Evolutionary conservation across 2,113 vertebrate genomes (phyloP).

Genomic region (Paramormyrops kingsleyae): DNA sequence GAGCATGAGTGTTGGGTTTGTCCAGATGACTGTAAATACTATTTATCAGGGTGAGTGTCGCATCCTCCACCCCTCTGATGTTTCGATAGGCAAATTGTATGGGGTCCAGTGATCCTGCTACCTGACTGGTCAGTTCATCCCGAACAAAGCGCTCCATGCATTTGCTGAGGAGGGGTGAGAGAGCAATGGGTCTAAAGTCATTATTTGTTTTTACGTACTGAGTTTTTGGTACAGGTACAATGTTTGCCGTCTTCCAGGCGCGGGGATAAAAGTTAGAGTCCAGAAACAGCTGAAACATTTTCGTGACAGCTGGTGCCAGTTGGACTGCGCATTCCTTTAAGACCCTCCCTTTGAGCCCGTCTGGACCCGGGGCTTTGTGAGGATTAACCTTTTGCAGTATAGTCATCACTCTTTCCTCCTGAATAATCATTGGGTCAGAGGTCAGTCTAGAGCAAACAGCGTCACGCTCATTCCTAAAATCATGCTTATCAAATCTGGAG

Average conservation of each 20-base stretch:
- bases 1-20: no score
- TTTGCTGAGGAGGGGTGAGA: no score
- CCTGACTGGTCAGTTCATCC: no score
- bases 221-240: conserved; percentile 7
- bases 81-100: no score
- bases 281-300: neutral
- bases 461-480: neutral
- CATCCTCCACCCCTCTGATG: no score
- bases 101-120: no score
- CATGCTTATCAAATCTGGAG: neutral
- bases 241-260: conserved; percentile 1
- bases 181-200: conserved; percentile 10
- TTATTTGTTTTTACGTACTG: conserved; percentile 11
- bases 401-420: neutral
- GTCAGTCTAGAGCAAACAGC: neutral
- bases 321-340: conserved; percentile 9
- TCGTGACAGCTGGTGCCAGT: neutral
- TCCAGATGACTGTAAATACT: no score
- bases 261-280: conserved; percentile 2
- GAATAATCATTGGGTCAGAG: neutral
- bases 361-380: no score
- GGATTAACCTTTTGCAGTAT: neutral
- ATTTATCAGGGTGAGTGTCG: no score
- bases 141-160: no score
- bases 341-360: no score